A percentile compares a stretch with the other conserved stretches of the same genome.
phyloP scores from a whole-genome alignment of 2,888 invertebrate genomes.

The Odontothrips loti region DNA sequence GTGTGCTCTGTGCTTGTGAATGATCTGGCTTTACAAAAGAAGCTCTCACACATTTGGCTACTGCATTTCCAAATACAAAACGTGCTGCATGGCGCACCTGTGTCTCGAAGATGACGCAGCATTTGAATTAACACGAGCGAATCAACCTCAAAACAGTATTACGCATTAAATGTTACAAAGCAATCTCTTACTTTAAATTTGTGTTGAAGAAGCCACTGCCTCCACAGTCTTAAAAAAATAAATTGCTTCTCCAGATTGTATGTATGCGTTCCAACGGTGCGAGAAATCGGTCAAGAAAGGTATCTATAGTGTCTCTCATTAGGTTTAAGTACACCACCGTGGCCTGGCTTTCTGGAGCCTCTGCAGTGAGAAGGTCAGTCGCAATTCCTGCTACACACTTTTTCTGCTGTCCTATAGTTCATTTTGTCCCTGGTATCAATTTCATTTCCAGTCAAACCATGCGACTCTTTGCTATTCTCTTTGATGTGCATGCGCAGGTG shows the following conservation, averaged over 20 bases:
- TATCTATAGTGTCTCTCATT: neutral
- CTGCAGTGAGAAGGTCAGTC: neutral
- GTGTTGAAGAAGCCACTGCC: neutral
- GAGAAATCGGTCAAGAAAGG: neutral
- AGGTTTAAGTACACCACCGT: neutral
- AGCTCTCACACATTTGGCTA: neutral
- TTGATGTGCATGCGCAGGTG: neutral
- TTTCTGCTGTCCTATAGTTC: neutral
- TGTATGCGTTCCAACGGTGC: neutral
- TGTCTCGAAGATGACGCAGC: neutral
- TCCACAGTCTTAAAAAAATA: neutral
- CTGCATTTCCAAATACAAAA: neutral
- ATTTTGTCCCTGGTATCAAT: neutral
- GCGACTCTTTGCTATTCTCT: neutral
- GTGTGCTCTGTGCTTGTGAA: neutral
- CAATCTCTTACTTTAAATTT: neutral
- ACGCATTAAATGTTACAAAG: neutral
- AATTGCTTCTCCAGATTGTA: neutral
- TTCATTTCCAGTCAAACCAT: neutral
- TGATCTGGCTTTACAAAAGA: neutral
- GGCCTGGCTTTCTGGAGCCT: neutral
- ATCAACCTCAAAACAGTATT: neutral
- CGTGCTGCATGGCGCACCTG: neutral
- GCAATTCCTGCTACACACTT: neutral
- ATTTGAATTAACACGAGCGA: neutral